Evolutionary conservation across 2,797 vertebrate genomes (phyloP), one percentile per base, ranked within the genome.

Genomic region (Sternarchorhynchus goeldii): DNA sequence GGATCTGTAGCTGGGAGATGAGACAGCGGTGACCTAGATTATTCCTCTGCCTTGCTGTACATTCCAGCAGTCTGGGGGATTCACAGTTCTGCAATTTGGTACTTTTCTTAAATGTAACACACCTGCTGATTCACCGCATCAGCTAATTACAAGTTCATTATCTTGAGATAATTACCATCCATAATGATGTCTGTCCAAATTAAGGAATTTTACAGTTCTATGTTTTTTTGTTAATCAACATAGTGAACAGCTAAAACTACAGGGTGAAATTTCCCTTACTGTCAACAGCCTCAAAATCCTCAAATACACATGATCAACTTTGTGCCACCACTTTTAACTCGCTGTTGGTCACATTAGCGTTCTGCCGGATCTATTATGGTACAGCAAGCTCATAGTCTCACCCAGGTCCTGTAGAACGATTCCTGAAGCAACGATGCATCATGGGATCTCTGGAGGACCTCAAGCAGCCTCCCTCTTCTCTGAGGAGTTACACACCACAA

Each of bases 341-440:
- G 5, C 7, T 20, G 5, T 20, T n/a, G 8, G 17, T 31, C 25
- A 29, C 10, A 41, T 21, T n/a, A 6, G 20, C 76, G 84, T 88
- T 32, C 16, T n/a, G 60, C 29, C 2, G 6, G 2, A 5, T 2
- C 2, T 8, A 2, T 34, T 4, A 32, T 25, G 0, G 18, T n/a
- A 64, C 6, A 32, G 29, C 17, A 17, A 62, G 32, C 29, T 1
- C 8, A 4, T 16, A 50, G 25, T 58, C 77, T 85, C 92, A 99
- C 98, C 98, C 96, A 98, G 78, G 91, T 94, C 84, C 93, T 95
- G 81, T 97, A 97, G 75, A 93, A 93, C 57, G 82, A 74, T 88
- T 96, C 94, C 57, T 92, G 88, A 64, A 99, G 90, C 87, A 94
- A 85, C 5, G 53, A 88, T 10, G 89, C 88, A 29, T 95, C 91